Evolutionary conservation across 2,113 vertebrate species (phyloP).

Genomic region (Onychostoma macrolepis): DNA sequence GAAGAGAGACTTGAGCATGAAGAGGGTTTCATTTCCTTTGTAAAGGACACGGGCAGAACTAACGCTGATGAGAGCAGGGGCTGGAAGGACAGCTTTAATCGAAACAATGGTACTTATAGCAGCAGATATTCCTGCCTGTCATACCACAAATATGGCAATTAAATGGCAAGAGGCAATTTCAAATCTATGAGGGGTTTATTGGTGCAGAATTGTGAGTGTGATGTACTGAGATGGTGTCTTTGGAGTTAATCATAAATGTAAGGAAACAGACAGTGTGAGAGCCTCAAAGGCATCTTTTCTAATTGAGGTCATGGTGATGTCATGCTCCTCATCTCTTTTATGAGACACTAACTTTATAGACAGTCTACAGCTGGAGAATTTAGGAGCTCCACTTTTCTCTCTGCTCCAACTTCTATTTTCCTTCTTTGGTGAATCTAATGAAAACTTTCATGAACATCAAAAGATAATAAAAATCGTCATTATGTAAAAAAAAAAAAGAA

Average conservation of each 20-base stretch:
- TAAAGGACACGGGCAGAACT: neutral
- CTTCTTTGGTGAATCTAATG: neutral
- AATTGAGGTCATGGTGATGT: slow-evolving; percentile 50
- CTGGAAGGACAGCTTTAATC: neutral
- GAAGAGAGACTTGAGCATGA: too few species aligned
- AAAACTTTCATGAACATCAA: neutral
- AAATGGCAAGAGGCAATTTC: neutral
- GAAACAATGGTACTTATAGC: neutral
- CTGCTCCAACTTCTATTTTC: neutral
- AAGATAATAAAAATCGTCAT: neutral
- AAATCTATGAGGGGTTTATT: neutral
- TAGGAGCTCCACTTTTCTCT: slow-evolving; percentile 8
- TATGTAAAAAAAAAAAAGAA: neutral
- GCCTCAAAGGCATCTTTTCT: slow-evolving; percentile 19
- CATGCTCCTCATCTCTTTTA: slow-evolving; percentile 32
- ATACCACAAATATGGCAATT: slow-evolving; percentile 18
- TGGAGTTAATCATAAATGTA: slow-evolving; percentile 10
- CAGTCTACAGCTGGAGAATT: slow-evolving; percentile 35
- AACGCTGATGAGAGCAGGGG: neutral
- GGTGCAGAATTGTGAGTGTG: neutral
- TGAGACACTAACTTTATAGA: slow-evolving; percentile 29
- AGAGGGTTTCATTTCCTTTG: neutral
- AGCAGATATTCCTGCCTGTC: neutral
- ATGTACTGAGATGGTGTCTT: slow-evolving; percentile 22
- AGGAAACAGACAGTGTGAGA: neutral